phyloP scores from a whole-genome alignment of 2,797 vertebrate species.

The Esox masquinongy region DNA sequence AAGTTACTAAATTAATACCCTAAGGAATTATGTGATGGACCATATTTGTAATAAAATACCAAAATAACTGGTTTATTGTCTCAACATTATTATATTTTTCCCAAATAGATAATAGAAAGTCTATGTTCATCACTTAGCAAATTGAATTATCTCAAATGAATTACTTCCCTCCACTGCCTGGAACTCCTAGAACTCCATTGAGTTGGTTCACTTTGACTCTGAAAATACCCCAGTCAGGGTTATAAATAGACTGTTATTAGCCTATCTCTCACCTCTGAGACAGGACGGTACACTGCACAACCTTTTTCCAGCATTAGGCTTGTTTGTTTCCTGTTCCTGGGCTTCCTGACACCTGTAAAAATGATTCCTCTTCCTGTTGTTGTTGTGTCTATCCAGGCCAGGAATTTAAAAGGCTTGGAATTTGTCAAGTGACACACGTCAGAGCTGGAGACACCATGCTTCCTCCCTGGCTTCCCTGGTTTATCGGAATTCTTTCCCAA shows the following conservation, averaged over 20 bases:
- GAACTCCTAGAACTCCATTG: slow-evolving; percentile 16
- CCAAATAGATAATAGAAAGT: neutral
- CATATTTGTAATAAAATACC: neutral
- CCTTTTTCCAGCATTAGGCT: slow-evolving; percentile 77
- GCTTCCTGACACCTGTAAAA: slow-evolving; percentile 98
- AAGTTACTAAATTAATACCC: neutral
- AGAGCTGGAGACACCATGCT: slow-evolving; percentile 37
- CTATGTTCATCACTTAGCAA: neutral
- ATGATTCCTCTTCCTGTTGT: slow-evolving; percentile 95
- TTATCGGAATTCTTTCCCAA: slow-evolving; percentile 36
- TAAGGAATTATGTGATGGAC: neutral
- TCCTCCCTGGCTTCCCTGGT: slow-evolving; percentile 39
- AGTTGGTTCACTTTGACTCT: slow-evolving; percentile 18
- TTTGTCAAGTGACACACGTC: slow-evolving; percentile 68
- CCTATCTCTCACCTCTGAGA: slow-evolving; percentile 69
- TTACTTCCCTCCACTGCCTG: slow-evolving; percentile 13
- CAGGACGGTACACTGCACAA: slow-evolving; percentile 56
- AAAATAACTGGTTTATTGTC: neutral
- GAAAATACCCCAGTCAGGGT: slow-evolving; percentile 47
- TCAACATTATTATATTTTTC: neutral
- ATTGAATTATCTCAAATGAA: neutral
- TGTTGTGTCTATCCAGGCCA: slow-evolving; percentile 91
- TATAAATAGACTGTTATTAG: slow-evolving; percentile 69
- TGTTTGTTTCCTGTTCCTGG: slow-evolving; percentile 85
- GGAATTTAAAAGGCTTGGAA: slow-evolving; percentile 80